Percentiles rank a stretch among this genome's conserved stretches.
These are phyloP conservation scores for Drosophila maculinotata DNA, from an alignment of 2,888 invertebrate species.

Conservation along the genomic window DNA sequence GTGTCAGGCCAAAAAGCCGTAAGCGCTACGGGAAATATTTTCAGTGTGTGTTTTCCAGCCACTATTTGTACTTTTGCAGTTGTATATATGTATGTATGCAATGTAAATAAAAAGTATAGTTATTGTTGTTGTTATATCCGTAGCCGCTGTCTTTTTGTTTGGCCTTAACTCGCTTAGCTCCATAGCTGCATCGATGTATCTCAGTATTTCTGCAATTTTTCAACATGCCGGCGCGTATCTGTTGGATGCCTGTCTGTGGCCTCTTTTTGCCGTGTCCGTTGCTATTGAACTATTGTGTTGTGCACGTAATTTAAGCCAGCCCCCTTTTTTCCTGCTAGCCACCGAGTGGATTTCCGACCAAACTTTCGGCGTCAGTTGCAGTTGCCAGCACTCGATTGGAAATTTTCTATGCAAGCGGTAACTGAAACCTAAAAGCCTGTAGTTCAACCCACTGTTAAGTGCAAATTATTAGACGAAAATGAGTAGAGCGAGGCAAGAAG, in stretches of 20 bases:
- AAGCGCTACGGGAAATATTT: constrained; percentile 74
- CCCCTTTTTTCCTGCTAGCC: background rate
- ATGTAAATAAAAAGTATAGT: constrained; percentile 45
- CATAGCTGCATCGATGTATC: constrained; percentile 29
- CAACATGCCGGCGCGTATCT: constrained; percentile 54
- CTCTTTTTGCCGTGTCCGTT: constrained; percentile 35
- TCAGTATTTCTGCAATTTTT: constrained; percentile 53
- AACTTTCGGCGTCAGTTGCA: constrained; percentile 36
- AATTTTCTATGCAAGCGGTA: constrained; percentile 64
- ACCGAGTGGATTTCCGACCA: constrained; percentile 10
- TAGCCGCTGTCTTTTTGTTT: constrained; percentile 19
- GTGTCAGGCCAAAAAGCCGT: constrained; percentile 69
- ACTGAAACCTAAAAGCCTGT: constrained; percentile 44
- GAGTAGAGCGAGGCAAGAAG: constrained; percentile 40
- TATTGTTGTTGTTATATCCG: constrained; percentile 8
- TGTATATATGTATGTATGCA: constrained; percentile 1
- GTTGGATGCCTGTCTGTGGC: constrained; percentile 41
- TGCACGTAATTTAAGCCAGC: constrained; percentile 58
- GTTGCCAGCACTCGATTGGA: constrained; percentile 50
- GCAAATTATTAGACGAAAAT: constrained; percentile 70
- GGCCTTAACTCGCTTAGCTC: constrained; percentile 33
- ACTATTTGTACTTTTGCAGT: constrained; percentile 19
- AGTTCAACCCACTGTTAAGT: constrained; percentile 57
- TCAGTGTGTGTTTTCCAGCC: constrained; percentile 62
- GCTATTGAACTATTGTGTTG: constrained; percentile 54